Evolutionary conservation across 2,797 vertebrate genomes (phyloP), one percentile per base, ranked within the genome.

Genomic region (Pipistrellus kuhlii): DNA sequence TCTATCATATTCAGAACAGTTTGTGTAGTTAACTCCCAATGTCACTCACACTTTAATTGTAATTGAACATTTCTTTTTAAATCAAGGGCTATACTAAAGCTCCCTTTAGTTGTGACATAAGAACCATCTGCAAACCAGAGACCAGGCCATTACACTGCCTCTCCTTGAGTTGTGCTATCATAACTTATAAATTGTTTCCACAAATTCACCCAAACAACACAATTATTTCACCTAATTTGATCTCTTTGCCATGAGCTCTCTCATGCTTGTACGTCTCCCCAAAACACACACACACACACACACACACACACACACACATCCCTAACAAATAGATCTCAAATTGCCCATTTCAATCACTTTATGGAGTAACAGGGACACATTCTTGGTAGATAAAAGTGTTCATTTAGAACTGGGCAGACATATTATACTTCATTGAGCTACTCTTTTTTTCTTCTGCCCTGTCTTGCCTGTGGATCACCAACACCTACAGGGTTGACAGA

Each of bases 71-170:
- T 93, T 44, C 44, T 11, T 44, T 64, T 85, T 94, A 97, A 96
- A 94, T 94, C 91, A 83, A 97, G 94, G 92, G 90, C 96, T 97
- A 91, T 95, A 96, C 88, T 94, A 90, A 95, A 91, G 0, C 82
- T 96, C 88, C 96, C 92, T 97, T 96, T 97, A 94, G 88, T 95
- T 93, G 87, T 95, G 95, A 96, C 73, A 30, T 93, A 97, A 97
- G 95, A 88, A 86, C 91, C 95, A 92, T 92, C 91, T 94, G 69
- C 76, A 95, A 93, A 23, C 48, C 91, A 92, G 93, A 96, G 81
- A 84, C 25, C 48, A 92, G 53, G 57, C 77, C 77, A 7, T 13
- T 88, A 41, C 71, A 89, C 51, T 64, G 57, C 46, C 94, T 90
- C 83, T 94, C 92, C 96, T 85, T 94, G 83, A 96, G 73, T 55